A percentile compares a stretch with the other conserved stretches of the same genome.
Evolutionary conservation across 2,797 vertebrate genomes (phyloP).

Genomic region (Gambelia wislizenii): DNA sequence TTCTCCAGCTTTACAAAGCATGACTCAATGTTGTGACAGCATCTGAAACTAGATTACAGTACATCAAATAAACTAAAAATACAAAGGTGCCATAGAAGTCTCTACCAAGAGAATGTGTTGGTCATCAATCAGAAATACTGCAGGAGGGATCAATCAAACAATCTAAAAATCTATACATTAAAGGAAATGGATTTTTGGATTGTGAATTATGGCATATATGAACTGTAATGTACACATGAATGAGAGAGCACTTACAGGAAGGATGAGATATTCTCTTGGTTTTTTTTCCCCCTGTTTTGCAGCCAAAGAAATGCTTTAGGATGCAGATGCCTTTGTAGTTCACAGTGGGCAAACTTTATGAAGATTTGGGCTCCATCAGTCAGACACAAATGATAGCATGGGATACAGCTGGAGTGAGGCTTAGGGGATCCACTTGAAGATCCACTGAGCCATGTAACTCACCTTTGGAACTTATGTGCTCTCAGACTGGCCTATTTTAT

Average conservation of each 20-base stretch:
- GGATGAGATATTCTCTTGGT: neutral
- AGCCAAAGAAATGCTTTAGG: neutral
- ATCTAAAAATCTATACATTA: neutral
- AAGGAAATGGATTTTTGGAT: neutral
- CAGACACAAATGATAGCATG: neutral
- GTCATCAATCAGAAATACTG: constrained; percentile 7
- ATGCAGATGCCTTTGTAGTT: neutral
- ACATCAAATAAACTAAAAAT: constrained; percentile 26
- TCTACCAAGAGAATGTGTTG: neutral
- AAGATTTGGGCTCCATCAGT: neutral
- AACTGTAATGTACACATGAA: neutral
- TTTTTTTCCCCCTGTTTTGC: neutral
- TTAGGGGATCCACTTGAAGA: neutral
- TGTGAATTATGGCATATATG: no score
- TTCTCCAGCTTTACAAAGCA: constrained; percentile 34
- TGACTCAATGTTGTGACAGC: neutral
- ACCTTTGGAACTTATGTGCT: neutral
- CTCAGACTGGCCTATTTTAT: neutral
- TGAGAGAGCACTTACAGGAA: neutral
- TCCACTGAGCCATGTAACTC: neutral
- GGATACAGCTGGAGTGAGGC: neutral
- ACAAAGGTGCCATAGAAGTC: neutral
- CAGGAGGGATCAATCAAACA: neutral
- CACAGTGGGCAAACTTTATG: neutral
- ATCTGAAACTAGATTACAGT: neutral